Percentiles rank a stretch among this genome's conserved stretches.
Evolutionary conservation across 2,113 vertebrate genomes (phyloP).

Genomic region (Tamias sibiricus): DNA sequence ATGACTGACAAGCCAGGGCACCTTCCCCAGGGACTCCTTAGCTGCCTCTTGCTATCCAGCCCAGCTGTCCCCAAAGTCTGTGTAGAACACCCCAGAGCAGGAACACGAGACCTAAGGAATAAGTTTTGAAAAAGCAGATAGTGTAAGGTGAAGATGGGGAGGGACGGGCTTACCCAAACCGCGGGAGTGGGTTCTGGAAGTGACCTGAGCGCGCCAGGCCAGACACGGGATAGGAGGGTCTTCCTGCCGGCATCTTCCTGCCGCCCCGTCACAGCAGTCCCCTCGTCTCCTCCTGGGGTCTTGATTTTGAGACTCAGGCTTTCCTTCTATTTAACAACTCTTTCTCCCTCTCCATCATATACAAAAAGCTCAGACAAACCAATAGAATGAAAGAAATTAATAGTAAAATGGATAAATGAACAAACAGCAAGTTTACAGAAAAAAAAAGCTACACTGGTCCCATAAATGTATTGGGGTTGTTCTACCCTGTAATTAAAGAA

Average conservation of each 20-base stretch:
- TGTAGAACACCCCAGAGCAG: neutral
- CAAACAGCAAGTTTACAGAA: neutral
- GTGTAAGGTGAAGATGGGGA: neutral
- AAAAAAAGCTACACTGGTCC: neutral
- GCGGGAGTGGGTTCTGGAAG: neutral
- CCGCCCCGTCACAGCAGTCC: too few species aligned
- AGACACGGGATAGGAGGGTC: rapidly evolving
- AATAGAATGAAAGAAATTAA: neutral
- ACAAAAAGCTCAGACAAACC: neutral
- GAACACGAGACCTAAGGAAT: neutral
- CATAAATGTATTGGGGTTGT: neutral
- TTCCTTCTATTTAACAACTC: neutral
- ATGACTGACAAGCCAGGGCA: neutral
- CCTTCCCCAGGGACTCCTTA: neutral
- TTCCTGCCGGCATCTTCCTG: too few species aligned
- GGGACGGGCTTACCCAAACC: too few species aligned
- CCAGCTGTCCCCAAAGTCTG: neutral
- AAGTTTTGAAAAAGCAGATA: neutral
- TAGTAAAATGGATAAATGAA: neutral
- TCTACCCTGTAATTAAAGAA: neutral
- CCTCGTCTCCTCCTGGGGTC: neutral
- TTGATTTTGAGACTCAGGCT: neutral
- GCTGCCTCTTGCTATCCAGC: neutral
- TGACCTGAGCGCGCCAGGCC: rapidly evolving
- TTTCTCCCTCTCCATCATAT: neutral